Conservation (phyloP, 2,888 invertebrate genomes). For the Amaurobius ferox region DNA sequence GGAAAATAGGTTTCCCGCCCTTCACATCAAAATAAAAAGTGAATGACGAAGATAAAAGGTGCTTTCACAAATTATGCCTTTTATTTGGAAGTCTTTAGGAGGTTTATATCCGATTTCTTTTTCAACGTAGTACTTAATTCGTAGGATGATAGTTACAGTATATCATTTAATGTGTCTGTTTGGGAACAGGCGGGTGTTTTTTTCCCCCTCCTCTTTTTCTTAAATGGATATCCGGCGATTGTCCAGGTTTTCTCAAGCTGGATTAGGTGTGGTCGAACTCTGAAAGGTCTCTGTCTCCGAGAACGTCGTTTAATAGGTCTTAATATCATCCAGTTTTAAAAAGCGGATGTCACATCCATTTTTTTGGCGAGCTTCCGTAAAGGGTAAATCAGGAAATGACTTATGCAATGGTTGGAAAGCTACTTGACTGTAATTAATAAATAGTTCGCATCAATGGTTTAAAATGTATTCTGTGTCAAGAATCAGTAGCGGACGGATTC, state of each 20-base stretch:
- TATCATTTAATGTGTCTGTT: conserved; percentile 55
- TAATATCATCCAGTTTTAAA: conserved; percentile 14
- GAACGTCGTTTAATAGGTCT: conserved; percentile 29
- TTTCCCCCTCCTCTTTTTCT: conserved; percentile 19
- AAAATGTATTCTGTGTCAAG: no score
- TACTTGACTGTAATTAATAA: neutral
- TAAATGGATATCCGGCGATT: conserved; percentile 66
- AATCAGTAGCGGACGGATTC: no score
- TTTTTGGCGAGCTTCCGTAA: neutral
- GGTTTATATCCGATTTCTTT: conserved; percentile 20
- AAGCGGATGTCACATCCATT: conserved; percentile 1
- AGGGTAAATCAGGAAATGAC: conserved; percentile 12
- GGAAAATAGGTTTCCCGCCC: conserved; percentile 53
- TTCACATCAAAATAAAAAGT: conserved; percentile 53
- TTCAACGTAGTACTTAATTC: conserved; percentile 42
- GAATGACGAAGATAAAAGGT: conserved; percentile 52
- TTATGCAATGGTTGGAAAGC: neutral
- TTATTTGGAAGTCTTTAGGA: conserved; percentile 67
- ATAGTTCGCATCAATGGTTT: no score
- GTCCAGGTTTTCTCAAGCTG: conserved; percentile 53
- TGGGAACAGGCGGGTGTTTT: conserved; percentile 10
- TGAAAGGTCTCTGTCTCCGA: conserved; percentile 22
- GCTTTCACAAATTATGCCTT: conserved; percentile 68
- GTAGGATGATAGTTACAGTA: conserved; percentile 44
- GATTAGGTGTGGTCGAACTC: conserved; percentile 49